Base-by-base conservation (phyloP, 2,113 vertebrate genomes). In the Phylloscopus whistleri region DNA sequence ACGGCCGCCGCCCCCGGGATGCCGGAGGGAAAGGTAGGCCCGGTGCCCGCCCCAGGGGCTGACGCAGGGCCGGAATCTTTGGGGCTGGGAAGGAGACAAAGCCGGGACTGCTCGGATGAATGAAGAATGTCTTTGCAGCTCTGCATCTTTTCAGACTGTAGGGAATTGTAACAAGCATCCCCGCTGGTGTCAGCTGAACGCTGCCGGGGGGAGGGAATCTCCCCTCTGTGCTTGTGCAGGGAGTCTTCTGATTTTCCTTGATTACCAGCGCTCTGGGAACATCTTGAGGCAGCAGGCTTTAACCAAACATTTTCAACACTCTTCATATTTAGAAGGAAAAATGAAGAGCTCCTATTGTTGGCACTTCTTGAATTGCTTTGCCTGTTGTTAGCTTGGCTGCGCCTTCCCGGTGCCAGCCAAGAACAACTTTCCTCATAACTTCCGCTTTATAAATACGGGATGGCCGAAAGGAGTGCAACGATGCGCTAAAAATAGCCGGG, bases 361-460 rank as follows among this genome's bases (percentile, higher is more conserved):
- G 87, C n/a, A 1, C 59, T 81, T 48, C 63, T 31, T 20, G 46
- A 70, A 70, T 46, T 24, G 64, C 73, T 84, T 35, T 49, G 49
- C 77, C 77, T 70, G 2, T 74, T 70, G 91, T 69, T 51, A 55
- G 44, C 66, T 63, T 39, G 81, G 64, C 80, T 74, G 51, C 0
- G 49, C 51, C 37, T 86, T 89, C 51, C 69, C 2, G 1, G 6
- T 90, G 85, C 67, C 90, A 85, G 85, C 94, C 93, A 75, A 95
- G 44, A 96, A 7, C 84, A 91, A 91, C 92, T 95, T 96, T 89
- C 69, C 92, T 79, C 56, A 11, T 62, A 78, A 74, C 77, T 95
- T 95, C 96, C 73, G 84, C 49, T 89, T 84, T 22, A 26, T 60
- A 79, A 68, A 60, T 60, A 43, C 1, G 4, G 84, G 66, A 13